Conservation (phyloP, 2,888 invertebrate genomes). For the Hirtodrosophila alboralis region DNA sequence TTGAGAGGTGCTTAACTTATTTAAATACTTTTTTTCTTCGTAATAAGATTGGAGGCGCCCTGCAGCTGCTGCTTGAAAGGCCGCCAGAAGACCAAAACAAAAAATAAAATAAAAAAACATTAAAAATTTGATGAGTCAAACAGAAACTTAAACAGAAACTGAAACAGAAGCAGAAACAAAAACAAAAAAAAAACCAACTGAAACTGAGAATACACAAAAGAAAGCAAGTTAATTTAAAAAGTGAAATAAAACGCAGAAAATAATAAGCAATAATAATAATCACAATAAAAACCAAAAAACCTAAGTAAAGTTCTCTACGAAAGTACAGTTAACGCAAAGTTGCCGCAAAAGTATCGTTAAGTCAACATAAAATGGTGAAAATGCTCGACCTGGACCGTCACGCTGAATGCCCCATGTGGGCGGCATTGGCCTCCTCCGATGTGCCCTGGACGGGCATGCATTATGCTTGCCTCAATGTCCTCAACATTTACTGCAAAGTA, state of each 20-base stretch:
- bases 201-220: constrained; percentile 15
- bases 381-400: constrained; percentile 88
- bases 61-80: constrained; percentile 35
- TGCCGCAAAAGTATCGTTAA: constrained; percentile 30
- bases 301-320: constrained; percentile 5
- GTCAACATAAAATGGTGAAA: constrained; percentile 81
- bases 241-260: constrained; percentile 33
- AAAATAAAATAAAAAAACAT: constrained; percentile 5
- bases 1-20: constrained; percentile 28
- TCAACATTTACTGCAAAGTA: constrained; percentile 94
- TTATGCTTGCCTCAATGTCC: constrained; percentile 92
- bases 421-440: constrained; percentile 85
- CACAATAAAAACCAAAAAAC: constrained; percentile 13
- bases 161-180: constrained; percentile 21
- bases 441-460: constrained; percentile 93
- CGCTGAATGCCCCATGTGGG: constrained; percentile 87
- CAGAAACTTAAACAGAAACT: constrained; percentile 31
- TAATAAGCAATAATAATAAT: constrained; percentile 31
- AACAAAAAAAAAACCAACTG: constrained; percentile 13
- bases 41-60: constrained; percentile 36
- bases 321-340: constrained; percentile 29
- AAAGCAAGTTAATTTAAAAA: constrained; percentile 33
- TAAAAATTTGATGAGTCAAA: constrained; percentile 55
- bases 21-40: constrained; percentile 12
- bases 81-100: constrained; percentile 25